A percentile compares a stretch with the other conserved stretches of the same genome.
These are phyloP conservation scores for Dasyprocta punctata DNA, from an alignment of 2,113 vertebrate genomes.

Conservation along the genomic window DNA sequence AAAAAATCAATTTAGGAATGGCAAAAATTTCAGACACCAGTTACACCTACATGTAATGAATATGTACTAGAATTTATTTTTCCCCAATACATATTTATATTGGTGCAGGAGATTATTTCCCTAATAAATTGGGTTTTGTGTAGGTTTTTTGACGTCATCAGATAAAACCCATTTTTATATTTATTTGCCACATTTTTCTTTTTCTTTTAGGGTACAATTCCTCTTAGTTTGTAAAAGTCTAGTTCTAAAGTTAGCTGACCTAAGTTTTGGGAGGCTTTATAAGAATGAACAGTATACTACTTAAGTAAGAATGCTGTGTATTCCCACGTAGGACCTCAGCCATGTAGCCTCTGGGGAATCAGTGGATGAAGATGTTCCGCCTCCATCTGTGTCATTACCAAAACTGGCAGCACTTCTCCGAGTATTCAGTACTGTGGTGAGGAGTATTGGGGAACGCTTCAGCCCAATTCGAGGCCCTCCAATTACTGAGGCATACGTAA, in stretches of 20 bases:
- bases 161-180: constrained; percentile 20
- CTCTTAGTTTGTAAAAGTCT: background rate
- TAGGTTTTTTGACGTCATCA: constrained; percentile 26
- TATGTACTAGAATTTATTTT: background rate
- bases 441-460: constrained; percentile 98
- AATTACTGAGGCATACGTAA: constrained; percentile 96
- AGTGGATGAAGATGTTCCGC: constrained; percentile 96
- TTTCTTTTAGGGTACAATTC: background rate
- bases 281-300: background rate
- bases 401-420: constrained; percentile 96
- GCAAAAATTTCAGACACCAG: background rate
- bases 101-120: background rate
- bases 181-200: background rate
- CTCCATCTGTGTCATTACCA: constrained; percentile 96
- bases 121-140: background rate
- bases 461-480: constrained; percentile 95
- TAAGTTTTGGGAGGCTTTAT: background rate
- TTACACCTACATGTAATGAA: background rate
- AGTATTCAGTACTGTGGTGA: constrained; percentile 98
- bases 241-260: constrained; percentile 9
- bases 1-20: background rate
- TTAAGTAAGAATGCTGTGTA: constrained; percentile 56
- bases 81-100: background rate
- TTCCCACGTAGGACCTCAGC: constrained; percentile 92
- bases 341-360: constrained; percentile 94